A percentile compares a stretch with the other conserved stretches of the same genome.
Evolutionary conservation across 2,113 vertebrate genomes (phyloP).

Genomic region (Lathamus discolor): DNA sequence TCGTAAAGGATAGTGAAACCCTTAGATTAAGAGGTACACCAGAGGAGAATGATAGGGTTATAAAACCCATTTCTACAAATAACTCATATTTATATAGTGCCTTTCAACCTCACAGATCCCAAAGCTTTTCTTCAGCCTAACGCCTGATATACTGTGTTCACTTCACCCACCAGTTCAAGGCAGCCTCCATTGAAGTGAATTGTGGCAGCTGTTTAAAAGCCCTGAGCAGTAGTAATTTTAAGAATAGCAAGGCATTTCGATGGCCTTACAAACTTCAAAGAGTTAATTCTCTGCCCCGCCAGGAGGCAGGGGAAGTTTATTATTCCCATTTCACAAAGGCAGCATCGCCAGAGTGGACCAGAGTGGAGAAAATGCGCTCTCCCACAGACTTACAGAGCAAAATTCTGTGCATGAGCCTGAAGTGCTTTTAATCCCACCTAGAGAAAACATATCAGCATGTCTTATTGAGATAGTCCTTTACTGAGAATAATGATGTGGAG

Average conservation of each 20-base stretch:
- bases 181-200: slow-evolving; percentile 50
- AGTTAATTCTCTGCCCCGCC: slow-evolving; percentile 63
- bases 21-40: slow-evolving; percentile 49
- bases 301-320: slow-evolving; percentile 59
- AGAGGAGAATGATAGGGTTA: slow-evolving; percentile 38
- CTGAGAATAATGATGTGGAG: slow-evolving; percentile 50
- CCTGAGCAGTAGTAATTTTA: slow-evolving; percentile 15
- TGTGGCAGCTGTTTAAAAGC: slow-evolving; percentile 63
- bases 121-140: not conserved
- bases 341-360: slow-evolving; percentile 60
- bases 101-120: slow-evolving; percentile 48
- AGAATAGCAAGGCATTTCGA: slow-evolving; percentile 57
- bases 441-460: slow-evolving; percentile 50
- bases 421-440: slow-evolving; percentile 53
- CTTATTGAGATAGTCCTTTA: slow-evolving; percentile 41
- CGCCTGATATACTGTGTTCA: slow-evolving; percentile 22
- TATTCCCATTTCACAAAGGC: slow-evolving; percentile 67
- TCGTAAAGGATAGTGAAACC: slow-evolving; percentile 24
- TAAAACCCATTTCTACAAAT: slow-evolving; percentile 45
- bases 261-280: slow-evolving; percentile 58
- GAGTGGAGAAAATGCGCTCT: slow-evolving; percentile 50
- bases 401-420: slow-evolving; percentile 1
- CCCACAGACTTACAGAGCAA: slow-evolving; percentile 52
- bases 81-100: slow-evolving; percentile 53
- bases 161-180: slow-evolving; percentile 50